Percentiles rank a stretch among this genome's conserved stretches.
Evolutionary conservation across 2,888 invertebrate species (phyloP).

Genomic region (Tenthredo scrophulariae): DNA sequence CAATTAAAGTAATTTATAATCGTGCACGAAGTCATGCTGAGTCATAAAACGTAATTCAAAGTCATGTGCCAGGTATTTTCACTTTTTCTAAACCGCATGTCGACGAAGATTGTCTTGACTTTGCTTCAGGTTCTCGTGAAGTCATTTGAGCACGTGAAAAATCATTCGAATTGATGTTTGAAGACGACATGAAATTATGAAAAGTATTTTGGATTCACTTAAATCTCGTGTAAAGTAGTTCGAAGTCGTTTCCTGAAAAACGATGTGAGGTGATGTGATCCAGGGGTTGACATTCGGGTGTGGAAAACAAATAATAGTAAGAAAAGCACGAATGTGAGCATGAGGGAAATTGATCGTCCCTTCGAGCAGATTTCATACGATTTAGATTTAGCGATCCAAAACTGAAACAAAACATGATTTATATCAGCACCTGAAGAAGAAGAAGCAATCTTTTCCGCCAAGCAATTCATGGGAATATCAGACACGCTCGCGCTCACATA

Average conservation of each 20-base stretch:
- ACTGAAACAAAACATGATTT: constrained; percentile 42
- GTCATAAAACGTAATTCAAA: background rate
- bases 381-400: constrained; percentile 39
- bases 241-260: background rate
- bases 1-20: background rate
- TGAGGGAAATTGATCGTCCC: background rate
- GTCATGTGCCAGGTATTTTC: background rate
- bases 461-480: constrained; percentile 49
- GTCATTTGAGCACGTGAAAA: background rate
- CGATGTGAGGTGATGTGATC: background rate
- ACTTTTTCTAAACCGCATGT: background rate
- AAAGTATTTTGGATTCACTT: background rate
- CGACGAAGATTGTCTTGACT: no score
- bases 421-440: constrained; percentile 25
- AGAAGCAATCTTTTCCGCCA: constrained; percentile 50
- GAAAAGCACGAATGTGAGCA: background rate
- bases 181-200: background rate
- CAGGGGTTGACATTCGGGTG: background rate
- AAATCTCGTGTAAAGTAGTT: background rate
- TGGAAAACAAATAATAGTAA: background rate
- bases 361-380: background rate
- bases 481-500: constrained; percentile 45
- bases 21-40: background rate
- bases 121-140: background rate
- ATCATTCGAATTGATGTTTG: background rate